phyloP scores from a whole-genome alignment of 2,888 invertebrate species.

The Synergus umbraculus region DNA sequence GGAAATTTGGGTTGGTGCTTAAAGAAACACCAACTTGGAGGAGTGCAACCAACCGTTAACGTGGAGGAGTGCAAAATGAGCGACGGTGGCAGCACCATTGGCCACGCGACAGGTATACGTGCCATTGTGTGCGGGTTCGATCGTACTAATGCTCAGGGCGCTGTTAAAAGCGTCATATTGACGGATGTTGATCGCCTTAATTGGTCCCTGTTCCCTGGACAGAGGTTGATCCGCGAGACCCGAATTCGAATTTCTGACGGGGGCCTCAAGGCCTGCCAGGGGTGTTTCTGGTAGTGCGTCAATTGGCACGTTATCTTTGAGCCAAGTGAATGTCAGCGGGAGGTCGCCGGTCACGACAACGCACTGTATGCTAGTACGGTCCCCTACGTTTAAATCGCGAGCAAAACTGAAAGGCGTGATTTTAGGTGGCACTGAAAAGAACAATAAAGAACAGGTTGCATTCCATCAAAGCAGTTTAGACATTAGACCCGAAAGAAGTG shows the following conservation, averaged over 20 bases:
- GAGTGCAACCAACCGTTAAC: constrained; percentile 81
- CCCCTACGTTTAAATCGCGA: constrained; percentile 81
- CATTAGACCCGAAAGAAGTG: constrained; percentile 18
- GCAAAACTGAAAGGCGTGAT: constrained; percentile 84
- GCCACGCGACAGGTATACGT: constrained; percentile 81
- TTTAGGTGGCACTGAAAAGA: constrained; percentile 81
- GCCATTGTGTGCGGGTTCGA: constrained; percentile 80
- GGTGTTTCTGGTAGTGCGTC: constrained; percentile 64
- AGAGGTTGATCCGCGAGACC: constrained; percentile 53
- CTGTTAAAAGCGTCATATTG: constrained; percentile 82
- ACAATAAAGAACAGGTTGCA: constrained; percentile 66
- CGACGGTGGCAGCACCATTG: constrained; percentile 81
- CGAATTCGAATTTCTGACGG: constrained; percentile 58
- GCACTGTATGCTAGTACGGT: constrained; percentile 81
- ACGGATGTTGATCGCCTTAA: constrained; percentile 79
- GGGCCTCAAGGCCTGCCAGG: constrained; percentile 57
- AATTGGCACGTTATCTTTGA: constrained; percentile 80
- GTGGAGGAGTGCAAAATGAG: constrained; percentile 81
- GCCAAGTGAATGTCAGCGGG: constrained; percentile 83
- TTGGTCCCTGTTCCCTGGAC: constrained; percentile 49
- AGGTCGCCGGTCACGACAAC: constrained; percentile 82
- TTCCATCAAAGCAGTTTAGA: constrained; percentile 63
- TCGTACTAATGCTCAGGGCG: constrained; percentile 81
- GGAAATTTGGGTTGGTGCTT: constrained; percentile 54
- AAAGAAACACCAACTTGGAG: constrained; percentile 75